Evolutionary conservation across 1,140 invertebrate species (phyloP), one percentile per base, ranked within the genome.

Genomic region (Hydropsyche tenuis): DNA sequence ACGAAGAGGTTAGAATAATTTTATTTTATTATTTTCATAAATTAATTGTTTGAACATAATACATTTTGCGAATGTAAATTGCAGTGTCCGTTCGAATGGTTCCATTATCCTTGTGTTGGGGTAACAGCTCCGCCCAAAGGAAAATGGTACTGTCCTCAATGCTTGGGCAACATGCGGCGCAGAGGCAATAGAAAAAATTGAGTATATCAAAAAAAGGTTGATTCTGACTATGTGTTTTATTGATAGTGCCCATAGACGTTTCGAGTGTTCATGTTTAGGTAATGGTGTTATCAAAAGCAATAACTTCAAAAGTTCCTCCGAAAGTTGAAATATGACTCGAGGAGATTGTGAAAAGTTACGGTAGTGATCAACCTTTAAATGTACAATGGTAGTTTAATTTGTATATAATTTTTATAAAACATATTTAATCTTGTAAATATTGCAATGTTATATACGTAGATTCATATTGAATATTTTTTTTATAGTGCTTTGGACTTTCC

Each of bases 141-240:
- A 43, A 99, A 98, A 84, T 99, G 97, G 97, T 99, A 94, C 82
- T 99, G 97, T 83, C 96, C 96, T 0, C 93, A 96, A 79, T 99
- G 97, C 85, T 91, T 93, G 23, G 89, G 93, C 70, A 92, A 93
- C 76, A 96, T 97, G 94, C 93, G 95, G 78, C 87, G 94, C 78
- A 87, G 94, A 72, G 90, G 91, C 12, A 88, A 90, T 79, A 86
- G 92, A 72, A 93, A 94, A 81, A 91, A 91, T 81, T 90, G 85
- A 87, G 80, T 78, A 37, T 20, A 42, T 25, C 46, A 20, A 56
- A 70, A 70, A 45, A 68, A 68, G 65, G 42, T 43, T 68, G 65
- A 68, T 68, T 68, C 45, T n/a, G 65, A 48, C 45, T 68, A 23
- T 68, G 65, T 48, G 43, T 65, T 43, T 43, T 43, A 65, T 11